Base-by-base conservation (phyloP, 2,888 invertebrate genomes). In the Acleris cristana region DNA sequence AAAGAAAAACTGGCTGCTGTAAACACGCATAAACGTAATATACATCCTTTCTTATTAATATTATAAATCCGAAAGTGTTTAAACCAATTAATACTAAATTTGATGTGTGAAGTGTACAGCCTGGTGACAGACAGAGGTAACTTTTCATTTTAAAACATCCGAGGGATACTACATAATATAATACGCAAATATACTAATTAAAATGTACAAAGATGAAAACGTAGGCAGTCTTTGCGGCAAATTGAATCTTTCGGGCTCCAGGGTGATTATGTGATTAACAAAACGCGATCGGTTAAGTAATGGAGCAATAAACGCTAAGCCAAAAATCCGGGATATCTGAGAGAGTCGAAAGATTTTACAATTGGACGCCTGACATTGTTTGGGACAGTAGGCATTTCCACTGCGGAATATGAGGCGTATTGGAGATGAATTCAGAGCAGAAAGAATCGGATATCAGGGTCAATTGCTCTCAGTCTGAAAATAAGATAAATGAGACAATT, bases 291-390 rank as follows among this genome's bases (percentile, higher is more conserved):
- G 52, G 26, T 60, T 44, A 51, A 52, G 45, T 56, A 61, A 61
- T 66, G 61, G 60, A 19, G 61, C 51, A 16, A 56, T 66, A 56
- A 52, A 61, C 10, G 56, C 61, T 40, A 61, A 65, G 51, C 55
- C 45, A 30, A 49, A 59, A 65, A 60, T 49, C 60, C 51, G 30
- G 60, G 49, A 56, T 45, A 61, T 55, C 49, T 56, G n/a, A 26
- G 49, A 23, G 18, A 45, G 52, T 30, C 58, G 5, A 54, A 49
- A 40, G 30, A 8, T 18, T 23, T 54, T 26, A 65, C 58, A 65
- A 55, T 60, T 54, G 40, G 45, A 49, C 16, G 55, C 18, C n/a
- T 26, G 34, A 51, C 65, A 49, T 54, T 30, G 45, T 19, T 16
- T 23, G 48, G 48, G 54, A 55, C 60, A 61, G 44, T 61, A 61